Percentiles rank a stretch among this genome's conserved stretches.
These are phyloP conservation scores for Aphis gossypii DNA, from an alignment of 1,140 invertebrate genomes.

Conservation along the genomic window DNA sequence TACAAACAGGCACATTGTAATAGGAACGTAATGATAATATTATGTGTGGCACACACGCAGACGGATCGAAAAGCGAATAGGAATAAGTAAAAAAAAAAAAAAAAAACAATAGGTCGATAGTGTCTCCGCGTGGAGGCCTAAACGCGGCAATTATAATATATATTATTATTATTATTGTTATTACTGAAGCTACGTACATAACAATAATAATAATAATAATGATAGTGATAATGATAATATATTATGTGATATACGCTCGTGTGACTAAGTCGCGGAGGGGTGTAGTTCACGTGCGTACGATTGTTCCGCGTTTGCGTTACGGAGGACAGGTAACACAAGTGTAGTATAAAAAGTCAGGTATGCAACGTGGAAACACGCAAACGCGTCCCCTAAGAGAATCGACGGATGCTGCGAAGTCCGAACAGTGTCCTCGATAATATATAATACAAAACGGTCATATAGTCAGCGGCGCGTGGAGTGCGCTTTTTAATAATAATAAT, in stretches of 20 bases:
- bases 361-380: background rate
- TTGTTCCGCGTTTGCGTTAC: background rate
- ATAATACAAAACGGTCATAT: too few species aligned
- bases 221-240: background rate
- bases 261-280: background rate
- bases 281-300: background rate
- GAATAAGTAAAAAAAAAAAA: background rate
- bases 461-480: background rate
- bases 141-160: slow-evolving; percentile 32
- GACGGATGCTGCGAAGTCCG: background rate
- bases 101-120: slow-evolving; percentile 31
- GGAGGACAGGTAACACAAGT: background rate
- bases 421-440: background rate
- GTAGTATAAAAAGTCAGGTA: background rate
- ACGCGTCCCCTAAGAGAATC: background rate
- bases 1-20: background rate
- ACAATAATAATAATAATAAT: slow-evolving; percentile 10
- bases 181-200: background rate
- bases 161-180: background rate
- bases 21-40: slow-evolving; percentile 21
- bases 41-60: slow-evolving; percentile 17
- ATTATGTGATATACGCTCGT: background rate
- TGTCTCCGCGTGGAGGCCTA: slow-evolving; percentile 9
- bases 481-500: background rate
- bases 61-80: background rate